These are phyloP conservation scores for Nebria ingens DNA, from an alignment of 1,140 invertebrate species.

Conservation along the genomic window DNA sequence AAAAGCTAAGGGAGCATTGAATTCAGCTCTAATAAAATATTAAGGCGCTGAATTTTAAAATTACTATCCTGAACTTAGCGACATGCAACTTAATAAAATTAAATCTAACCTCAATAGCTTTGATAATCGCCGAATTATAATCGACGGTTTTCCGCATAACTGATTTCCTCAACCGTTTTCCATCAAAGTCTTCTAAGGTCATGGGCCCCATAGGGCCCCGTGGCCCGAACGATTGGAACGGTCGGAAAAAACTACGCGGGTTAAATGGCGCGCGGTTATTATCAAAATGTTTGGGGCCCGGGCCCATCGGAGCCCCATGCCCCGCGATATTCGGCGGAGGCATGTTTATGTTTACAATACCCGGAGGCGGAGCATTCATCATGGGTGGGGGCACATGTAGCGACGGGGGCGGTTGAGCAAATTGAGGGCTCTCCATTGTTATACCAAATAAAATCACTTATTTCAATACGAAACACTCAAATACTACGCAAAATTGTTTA, in stretches of 20 bases:
- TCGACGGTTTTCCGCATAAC: slow-evolving; percentile 97
- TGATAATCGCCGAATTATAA: slow-evolving; percentile 94
- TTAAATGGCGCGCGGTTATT: slow-evolving; percentile 27
- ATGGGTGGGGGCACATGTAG: slow-evolving; percentile 33
- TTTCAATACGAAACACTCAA: too few species aligned
- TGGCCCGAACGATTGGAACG: slow-evolving; percentile 41
- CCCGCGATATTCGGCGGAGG: slow-evolving; percentile 36
- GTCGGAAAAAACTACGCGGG: slow-evolving; percentile 32
- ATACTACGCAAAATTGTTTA: too few species aligned
- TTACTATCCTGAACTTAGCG: too few species aligned
- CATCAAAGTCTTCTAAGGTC: slow-evolving; percentile 84
- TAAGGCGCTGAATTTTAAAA: too few species aligned
- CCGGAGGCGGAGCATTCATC: slow-evolving; percentile 36
- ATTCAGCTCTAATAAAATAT: too few species aligned
- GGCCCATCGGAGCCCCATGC: slow-evolving; percentile 21
- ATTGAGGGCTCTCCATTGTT: slow-evolving; percentile 16
- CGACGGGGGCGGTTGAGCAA: slow-evolving; percentile 23
- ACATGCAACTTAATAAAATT: background rate
- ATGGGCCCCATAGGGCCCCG: slow-evolving; percentile 46
- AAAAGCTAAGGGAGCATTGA: too few species aligned
- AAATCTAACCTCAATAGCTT: slow-evolving; percentile 66
- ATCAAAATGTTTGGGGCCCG: slow-evolving; percentile 14
- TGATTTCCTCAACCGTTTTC: slow-evolving; percentile 89
- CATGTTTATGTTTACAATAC: slow-evolving; percentile 24
- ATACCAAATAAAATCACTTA: too few species aligned